phyloP scores from a whole-genome alignment of 2,797 vertebrate species.

The Taeniopygia guttata region DNA sequence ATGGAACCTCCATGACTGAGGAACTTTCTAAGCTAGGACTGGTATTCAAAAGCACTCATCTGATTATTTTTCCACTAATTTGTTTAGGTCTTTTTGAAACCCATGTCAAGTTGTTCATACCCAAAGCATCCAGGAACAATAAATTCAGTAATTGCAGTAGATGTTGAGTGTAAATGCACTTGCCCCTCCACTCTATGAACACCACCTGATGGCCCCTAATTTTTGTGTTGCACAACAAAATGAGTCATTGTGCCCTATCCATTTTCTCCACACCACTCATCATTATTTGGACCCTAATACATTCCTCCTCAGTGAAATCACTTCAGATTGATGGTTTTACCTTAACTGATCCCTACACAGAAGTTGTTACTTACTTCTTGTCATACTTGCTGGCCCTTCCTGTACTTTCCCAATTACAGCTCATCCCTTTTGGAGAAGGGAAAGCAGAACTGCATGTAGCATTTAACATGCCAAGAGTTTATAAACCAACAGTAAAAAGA shows the following conservation, averaged over 20 bases:
- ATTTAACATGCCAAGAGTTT: neutral
- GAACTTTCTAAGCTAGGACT: neutral
- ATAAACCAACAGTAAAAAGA: neutral
- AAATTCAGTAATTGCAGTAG: neutral
- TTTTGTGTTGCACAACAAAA: neutral
- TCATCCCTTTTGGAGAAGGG: neutral
- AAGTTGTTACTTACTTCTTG: neutral
- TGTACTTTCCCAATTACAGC: neutral
- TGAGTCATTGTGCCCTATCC: neutral
- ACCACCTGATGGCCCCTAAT: neutral
- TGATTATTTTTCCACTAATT: neutral
- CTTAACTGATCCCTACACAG: neutral
- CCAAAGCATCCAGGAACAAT: neutral
- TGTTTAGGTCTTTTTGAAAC: neutral
- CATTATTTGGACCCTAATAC: neutral
- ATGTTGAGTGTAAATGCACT: neutral
- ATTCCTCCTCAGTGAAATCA: neutral
- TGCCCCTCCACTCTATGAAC: neutral
- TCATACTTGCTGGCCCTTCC: neutral
- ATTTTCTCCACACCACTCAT: neutral
- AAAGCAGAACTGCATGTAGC: neutral
- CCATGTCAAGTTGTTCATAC: neutral
- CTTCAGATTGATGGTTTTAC: neutral
- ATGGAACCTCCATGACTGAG: rapidly evolving
- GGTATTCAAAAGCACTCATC: neutral